Evolutionary conservation across 2,888 invertebrate species (phyloP), one percentile per base, ranked within the genome.

Genomic region (Linnaemya vulpina): DNA sequence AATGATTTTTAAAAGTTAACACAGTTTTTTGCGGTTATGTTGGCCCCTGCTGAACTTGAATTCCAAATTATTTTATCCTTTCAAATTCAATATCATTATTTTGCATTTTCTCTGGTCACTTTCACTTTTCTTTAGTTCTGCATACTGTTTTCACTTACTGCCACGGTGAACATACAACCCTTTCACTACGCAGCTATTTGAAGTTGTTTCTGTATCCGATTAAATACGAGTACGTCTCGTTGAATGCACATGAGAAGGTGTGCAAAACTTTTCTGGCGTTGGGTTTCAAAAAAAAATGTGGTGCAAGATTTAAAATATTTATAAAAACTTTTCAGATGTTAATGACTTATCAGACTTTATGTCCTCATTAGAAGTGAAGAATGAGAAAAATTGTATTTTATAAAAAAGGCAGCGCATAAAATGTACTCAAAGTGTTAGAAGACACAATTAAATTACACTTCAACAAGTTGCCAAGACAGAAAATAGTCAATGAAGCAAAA

Each of bases 241-340:
- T 35, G 15, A 71, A 70, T 30, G 51, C 70, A 78, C 43, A 7
- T 15, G n/a, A 80, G 20, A 53, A 81, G 22, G 63, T 81, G 79
- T 46, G 22, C 49, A 63, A 20, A 22, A 2, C 9, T 11, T 63
- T 58, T 73, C 35, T 17, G 71, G 51, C 43, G 25, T 60, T 62
- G 68, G 22, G 40, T 75, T 67, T 81, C 67, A 81, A 62, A 20
- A 55, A n/a, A 67, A 60, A 74, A 70, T 60, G 68, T 70, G 55
- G n/a, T 53, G 55, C 46, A 63, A 65, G 71, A 20, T 20, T 51
- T 71, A 22, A 63, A 20, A 63, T 20, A n/a, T 38, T 76, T 40
- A 40, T 40, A 43, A 20, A 40, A 46, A 71, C n/a, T 35, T 22
- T 46, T 35, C 10, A 9, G 43, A 46, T 79, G 71, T 55, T 43